Evolutionary conservation across 2,113 vertebrate species (phyloP).

Genomic region (Malaclemys terrapin): DNA sequence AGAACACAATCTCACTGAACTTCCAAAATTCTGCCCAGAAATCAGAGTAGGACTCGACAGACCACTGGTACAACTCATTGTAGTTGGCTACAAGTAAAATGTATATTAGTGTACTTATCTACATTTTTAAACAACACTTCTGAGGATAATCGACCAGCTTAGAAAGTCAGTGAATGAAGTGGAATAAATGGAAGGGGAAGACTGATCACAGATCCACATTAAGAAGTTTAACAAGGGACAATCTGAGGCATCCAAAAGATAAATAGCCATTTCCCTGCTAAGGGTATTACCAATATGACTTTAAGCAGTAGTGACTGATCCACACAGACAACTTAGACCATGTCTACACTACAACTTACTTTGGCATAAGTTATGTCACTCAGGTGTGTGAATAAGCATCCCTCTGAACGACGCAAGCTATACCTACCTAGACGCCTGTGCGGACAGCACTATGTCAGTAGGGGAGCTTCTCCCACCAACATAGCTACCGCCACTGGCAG

Average conservation of each 20-base stretch:
- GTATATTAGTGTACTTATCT: not conserved
- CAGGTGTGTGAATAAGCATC: no score
- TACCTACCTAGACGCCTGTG: no score
- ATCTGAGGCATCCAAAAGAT: not conserved
- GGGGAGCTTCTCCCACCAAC: no score
- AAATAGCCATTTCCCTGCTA: not conserved
- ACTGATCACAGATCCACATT: not conserved
- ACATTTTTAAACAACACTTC: not conserved
- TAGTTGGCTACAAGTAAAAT: slow-evolving; percentile 84
- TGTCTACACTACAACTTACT: no score
- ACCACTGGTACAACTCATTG: slow-evolving; percentile 94
- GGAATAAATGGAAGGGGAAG: not conserved
- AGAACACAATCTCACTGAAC: slow-evolving; percentile 89
- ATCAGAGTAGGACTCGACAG: slow-evolving; percentile 88
- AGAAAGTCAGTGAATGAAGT: not conserved
- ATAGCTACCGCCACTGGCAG: no score
- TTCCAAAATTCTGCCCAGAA: slow-evolving; percentile 96
- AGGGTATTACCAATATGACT: not conserved
- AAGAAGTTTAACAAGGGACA: not conserved
- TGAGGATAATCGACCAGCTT: no score
- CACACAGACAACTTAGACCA: no score
- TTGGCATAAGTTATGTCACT: no score
- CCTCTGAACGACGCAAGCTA: no score
- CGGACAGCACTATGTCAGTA: no score
- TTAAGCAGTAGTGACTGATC: not conserved